Evolutionary conservation across 1,140 invertebrate genomes (phyloP).

Genomic region (Nylanderia fulva): DNA sequence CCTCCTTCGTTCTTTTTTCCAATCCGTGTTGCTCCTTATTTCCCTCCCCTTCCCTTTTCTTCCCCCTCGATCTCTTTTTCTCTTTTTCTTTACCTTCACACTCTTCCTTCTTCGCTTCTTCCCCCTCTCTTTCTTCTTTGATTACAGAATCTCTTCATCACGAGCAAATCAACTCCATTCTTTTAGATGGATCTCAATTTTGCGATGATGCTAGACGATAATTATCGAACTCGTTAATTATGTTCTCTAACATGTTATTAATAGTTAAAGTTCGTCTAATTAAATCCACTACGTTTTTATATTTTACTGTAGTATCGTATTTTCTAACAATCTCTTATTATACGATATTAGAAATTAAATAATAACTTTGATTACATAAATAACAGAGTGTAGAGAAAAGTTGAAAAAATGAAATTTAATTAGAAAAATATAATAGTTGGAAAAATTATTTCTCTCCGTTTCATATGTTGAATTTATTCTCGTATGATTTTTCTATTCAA

Average conservation of each 20-base stretch:
- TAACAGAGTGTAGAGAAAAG: neutral
- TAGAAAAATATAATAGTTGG: neutral
- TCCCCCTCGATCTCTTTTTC: neutral
- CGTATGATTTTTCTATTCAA: neutral
- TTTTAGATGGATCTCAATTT: neutral
- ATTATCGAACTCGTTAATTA: no score
- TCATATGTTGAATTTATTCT: neutral
- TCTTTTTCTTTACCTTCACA: neutral
- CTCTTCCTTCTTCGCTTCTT: conserved; percentile 8
- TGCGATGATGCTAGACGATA: neutral
- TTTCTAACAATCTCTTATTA: neutral
- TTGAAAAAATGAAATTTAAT: neutral
- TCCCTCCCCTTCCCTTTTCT: neutral
- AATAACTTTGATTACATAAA: neutral
- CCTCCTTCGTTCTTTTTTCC: neutral
- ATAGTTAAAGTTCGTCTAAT: neutral
- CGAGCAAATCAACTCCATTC: neutral
- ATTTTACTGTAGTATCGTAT: neutral
- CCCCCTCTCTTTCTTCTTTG: neutral
- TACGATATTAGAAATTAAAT: neutral
- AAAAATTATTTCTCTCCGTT: neutral
- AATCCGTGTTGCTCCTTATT: no score
- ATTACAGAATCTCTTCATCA: conserved; percentile 25
- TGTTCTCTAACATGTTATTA: neutral
- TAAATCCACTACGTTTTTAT: neutral